Percentiles rank a stretch among this genome's conserved stretches.
Evolutionary conservation across 2,797 vertebrate genomes (phyloP).

Genomic region (Delichon dasypus): DNA sequence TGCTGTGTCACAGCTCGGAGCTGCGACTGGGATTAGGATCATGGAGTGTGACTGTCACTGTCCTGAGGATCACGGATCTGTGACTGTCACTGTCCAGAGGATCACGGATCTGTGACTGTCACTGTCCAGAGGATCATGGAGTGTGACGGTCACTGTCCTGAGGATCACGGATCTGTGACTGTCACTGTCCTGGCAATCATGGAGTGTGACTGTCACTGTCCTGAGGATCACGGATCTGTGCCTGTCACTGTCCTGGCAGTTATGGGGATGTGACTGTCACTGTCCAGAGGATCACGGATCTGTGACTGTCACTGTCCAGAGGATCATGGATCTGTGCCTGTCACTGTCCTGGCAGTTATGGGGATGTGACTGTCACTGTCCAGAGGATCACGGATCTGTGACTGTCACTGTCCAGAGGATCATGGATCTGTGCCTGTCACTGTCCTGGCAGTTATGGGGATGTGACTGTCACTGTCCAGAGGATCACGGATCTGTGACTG

Average conservation of each 20-base stretch:
- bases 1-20: not conserved
- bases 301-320: not conserved
- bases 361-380: not conserved
- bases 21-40: not conserved
- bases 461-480: no score
- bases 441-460: no score
- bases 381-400: no score
- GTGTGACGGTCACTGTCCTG: not conserved
- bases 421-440: no score
- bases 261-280: not conserved
- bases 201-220: not conserved
- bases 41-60: not conserved
- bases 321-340: not conserved
- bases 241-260: not conserved
- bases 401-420: no score
- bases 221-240: not conserved
- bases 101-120: not conserved
- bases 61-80: no score
- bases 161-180: no score
- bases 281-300: not conserved
- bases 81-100: not conserved
- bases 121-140: not conserved
- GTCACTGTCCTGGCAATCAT: not conserved
- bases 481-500: no score
- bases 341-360: not conserved